Base-by-base conservation (phyloP, 2,113 vertebrate genomes). In the Dicaeum eximium region DNA sequence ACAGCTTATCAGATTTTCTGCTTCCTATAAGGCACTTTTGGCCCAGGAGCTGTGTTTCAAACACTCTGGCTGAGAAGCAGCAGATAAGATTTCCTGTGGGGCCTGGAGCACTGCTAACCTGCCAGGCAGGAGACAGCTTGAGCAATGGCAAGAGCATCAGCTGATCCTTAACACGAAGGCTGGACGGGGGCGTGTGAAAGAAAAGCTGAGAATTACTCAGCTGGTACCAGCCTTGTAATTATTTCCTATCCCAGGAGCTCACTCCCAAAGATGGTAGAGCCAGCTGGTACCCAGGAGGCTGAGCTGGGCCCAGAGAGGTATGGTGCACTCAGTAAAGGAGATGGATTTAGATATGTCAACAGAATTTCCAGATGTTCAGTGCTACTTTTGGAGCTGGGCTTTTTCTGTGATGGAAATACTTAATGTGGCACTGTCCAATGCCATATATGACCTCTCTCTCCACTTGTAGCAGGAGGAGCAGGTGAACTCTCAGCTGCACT, bases 81-180 rank as follows among this genome's bases (percentile, higher is more conserved):
- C 28, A 91, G 82, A 90, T 90, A 74, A 83, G 66, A 51, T 51
- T 86, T 83, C 80, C 81, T 91, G 50, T 9, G 2, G 38, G 71
- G 78, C 93, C 16, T 1, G 33, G 14, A 97, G 81, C 19, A 0
- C 80, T 90, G 64, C 54, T 91, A 93, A 94, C 90, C 87, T 6
- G 50, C 62, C 70, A 69, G 90, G 50, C 67, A 54, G 57, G 80
- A 95, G 87, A 86, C 3, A 7, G 60, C 35, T 92, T 95, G 72
- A 93, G 90, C 93, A 94, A 96, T 1, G 16, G 48, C 83, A 88
- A 77, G 48, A 89, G 66, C 60, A 92, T 85, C 90, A 94, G 85
- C 85, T 90, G 86, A 93, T 96, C 86, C 83, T 92, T 91, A 94
- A 89, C 71, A 85, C 0, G 2, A 77, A 90, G 71, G 64, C 62